These are phyloP conservation scores for Ciona savignyi DNA, from an alignment of 23 tunicate species.

Conservation along the genomic window DNA sequence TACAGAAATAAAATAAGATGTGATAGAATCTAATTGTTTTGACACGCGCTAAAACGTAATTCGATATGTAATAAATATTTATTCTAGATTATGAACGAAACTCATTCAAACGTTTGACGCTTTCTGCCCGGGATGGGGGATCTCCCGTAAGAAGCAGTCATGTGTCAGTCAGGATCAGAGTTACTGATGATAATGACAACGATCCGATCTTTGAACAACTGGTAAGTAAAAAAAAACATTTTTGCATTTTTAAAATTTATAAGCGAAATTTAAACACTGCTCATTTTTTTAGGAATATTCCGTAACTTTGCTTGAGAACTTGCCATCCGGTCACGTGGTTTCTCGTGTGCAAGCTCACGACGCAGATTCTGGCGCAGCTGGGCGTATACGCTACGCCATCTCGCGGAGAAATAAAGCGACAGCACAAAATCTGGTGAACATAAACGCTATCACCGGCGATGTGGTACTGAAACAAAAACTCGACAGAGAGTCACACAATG, in stretches of 20 bases:
- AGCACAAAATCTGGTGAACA: slow-evolving; percentile 30
- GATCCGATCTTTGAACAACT: slow-evolving; percentile 43
- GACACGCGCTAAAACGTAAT: too few species aligned
- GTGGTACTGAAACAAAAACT: slow-evolving; percentile 45
- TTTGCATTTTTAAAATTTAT: too few species aligned
- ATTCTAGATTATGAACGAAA: slow-evolving; percentile 62
- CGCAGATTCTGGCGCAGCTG: slow-evolving; percentile 25
- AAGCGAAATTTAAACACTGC: too few species aligned
- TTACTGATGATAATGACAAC: slow-evolving; percentile 76
- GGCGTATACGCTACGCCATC: slow-evolving; percentile 23
- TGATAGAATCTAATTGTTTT: too few species aligned
- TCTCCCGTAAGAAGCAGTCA: slow-evolving; percentile 15
- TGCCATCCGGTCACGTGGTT: slow-evolving; percentile 27
- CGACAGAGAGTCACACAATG: slow-evolving; percentile 58
- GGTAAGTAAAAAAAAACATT: slow-evolving; percentile 12
- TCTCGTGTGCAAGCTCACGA: slow-evolving; percentile 35
- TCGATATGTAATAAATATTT: too few species aligned
- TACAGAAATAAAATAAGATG: too few species aligned
- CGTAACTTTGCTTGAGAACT: slow-evolving; percentile 24
- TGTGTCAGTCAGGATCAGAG: slow-evolving; percentile 19
- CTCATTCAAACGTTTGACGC: slow-evolving; percentile 16
- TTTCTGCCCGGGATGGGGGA: slow-evolving; percentile 68
- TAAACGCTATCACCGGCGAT: slow-evolving; percentile 45
- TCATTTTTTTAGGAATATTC: slow-evolving; percentile 29
- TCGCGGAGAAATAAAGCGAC: slow-evolving; percentile 18